Conservation (phyloP, 1,140 invertebrate genomes). For the Meloidogyne floridensis region DNA sequence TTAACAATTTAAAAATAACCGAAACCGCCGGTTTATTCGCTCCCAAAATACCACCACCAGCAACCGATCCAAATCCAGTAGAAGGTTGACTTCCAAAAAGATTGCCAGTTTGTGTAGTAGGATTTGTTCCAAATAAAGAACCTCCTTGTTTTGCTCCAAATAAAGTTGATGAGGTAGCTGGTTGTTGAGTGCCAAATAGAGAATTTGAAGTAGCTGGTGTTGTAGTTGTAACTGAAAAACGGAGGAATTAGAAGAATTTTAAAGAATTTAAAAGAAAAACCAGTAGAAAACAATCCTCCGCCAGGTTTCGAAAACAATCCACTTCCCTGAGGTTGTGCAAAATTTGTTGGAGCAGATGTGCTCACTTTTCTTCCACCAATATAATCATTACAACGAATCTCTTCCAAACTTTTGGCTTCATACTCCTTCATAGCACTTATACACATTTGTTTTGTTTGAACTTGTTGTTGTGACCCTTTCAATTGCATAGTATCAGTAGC, state of each 20-base stretch:
- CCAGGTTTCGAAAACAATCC: conserved; percentile 23
- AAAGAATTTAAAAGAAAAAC: conserved; percentile 13
- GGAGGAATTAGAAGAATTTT: neutral
- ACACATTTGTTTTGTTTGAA: conserved; percentile 44
- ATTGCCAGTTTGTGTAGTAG: neutral
- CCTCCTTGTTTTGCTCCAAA: conserved; percentile 22
- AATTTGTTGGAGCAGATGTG: conserved; percentile 12
- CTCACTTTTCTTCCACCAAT: conserved; percentile 19
- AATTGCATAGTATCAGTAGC: conserved; percentile 39
- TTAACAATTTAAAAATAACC: neutral
- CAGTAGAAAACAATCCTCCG: conserved; percentile 12
- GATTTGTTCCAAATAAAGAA: conserved; percentile 15
- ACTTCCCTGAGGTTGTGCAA: conserved; percentile 10
- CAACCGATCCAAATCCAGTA: neutral
- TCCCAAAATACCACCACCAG: conserved; percentile 4
- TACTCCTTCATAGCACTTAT: conserved; percentile 48
- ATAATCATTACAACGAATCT: conserved; percentile 41
- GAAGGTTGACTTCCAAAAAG: conserved; percentile 9
- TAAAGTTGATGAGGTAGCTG: neutral
- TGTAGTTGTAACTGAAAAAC: conserved; percentile 5
- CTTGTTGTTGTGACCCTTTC: conserved; percentile 32
- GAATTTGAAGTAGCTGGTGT: neutral
- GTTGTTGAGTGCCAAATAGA: conserved; percentile 16
- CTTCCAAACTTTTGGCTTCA: conserved; percentile 45
- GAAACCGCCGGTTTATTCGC: conserved; percentile 10